phyloP scores from a whole-genome alignment of 2,113 vertebrate species.

The Megalops atlanticus region DNA sequence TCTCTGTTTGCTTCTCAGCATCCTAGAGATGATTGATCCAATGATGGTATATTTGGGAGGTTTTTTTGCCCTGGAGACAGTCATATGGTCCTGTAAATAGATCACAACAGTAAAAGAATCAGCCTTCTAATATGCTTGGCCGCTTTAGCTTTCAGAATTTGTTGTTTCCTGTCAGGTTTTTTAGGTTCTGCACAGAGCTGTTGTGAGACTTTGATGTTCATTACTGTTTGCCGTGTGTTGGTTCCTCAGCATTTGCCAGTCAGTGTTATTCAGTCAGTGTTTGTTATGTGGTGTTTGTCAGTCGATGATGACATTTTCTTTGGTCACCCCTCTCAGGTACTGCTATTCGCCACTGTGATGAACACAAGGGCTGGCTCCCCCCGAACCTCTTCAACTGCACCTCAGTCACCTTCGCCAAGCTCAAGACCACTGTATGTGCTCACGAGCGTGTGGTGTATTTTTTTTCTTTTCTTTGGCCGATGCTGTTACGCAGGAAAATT shows the following conservation, averaged over 20 bases:
- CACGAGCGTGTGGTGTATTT: not conserved
- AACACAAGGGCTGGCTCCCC: constrained; percentile 92
- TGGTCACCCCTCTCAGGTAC: constrained; percentile 71
- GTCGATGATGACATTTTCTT: not conserved
- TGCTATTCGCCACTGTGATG: constrained; percentile 90
- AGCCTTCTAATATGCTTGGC: not conserved
- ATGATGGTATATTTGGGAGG: not conserved
- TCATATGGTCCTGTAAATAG: not conserved
- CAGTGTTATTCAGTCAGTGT: too few species aligned
- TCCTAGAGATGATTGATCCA: too few species aligned
- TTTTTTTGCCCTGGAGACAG: not conserved
- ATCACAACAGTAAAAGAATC: not conserved
- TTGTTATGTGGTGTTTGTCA: not conserved
- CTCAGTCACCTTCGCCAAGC: constrained; percentile 79
- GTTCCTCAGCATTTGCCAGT: not conserved
- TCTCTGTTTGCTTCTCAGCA: too few species aligned
- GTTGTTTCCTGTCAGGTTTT: too few species aligned
- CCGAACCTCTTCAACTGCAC: constrained; percentile 95
- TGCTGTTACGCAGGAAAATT: not conserved
- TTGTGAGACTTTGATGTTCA: not conserved
- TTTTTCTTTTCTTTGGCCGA: not conserved
- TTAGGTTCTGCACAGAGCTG: too few species aligned
- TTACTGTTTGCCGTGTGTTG: not conserved
- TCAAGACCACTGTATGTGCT: constrained; percentile 81
- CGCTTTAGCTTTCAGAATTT: not conserved